phyloP scores from a whole-genome alignment of 1,140 invertebrate species.

The Drosophila willistoni region DNA sequence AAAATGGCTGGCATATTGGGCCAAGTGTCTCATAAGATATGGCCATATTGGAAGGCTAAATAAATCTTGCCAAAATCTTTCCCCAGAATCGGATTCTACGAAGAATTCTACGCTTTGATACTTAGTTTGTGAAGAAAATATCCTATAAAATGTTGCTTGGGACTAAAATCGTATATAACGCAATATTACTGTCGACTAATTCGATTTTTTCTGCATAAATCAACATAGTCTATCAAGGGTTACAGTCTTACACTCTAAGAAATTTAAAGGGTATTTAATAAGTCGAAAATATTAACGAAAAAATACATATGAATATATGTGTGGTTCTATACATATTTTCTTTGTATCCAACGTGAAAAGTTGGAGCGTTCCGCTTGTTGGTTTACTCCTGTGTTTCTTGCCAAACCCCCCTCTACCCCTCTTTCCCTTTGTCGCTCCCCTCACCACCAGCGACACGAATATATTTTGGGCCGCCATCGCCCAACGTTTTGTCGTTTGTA shows the following conservation, averaged over 20 bases:
- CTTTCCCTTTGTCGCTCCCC: background rate
- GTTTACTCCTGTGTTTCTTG: constrained; percentile 5
- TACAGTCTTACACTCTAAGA: too few relatives aligned
- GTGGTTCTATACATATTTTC: constrained; percentile 50
- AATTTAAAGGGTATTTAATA: background rate
- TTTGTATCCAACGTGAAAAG: constrained; percentile 62
- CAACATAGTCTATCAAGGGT: too few relatives aligned
- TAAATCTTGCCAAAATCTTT: too few relatives aligned
- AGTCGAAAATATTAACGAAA: constrained; percentile 1
- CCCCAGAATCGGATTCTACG: too few relatives aligned
- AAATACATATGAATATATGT: constrained; percentile 35
- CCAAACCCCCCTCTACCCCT: background rate
- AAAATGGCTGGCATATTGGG: background rate
- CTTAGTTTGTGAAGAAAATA: too few relatives aligned
- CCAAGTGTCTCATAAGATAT: too few relatives aligned
- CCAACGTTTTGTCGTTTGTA: constrained; percentile 61
- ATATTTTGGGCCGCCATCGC: constrained; percentile 18
- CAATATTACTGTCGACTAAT: too few relatives aligned
- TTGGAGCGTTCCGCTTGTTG: constrained; percentile 67
- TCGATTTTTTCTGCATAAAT: too few relatives aligned
- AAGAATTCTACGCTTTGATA: too few relatives aligned
- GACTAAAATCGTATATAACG: too few relatives aligned
- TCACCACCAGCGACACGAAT: background rate
- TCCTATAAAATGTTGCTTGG: too few relatives aligned
- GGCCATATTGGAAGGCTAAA: too few relatives aligned